Evolutionary conservation across 2,797 vertebrate species (phyloP).

Genomic region (Eutrigla gurnardus): DNA sequence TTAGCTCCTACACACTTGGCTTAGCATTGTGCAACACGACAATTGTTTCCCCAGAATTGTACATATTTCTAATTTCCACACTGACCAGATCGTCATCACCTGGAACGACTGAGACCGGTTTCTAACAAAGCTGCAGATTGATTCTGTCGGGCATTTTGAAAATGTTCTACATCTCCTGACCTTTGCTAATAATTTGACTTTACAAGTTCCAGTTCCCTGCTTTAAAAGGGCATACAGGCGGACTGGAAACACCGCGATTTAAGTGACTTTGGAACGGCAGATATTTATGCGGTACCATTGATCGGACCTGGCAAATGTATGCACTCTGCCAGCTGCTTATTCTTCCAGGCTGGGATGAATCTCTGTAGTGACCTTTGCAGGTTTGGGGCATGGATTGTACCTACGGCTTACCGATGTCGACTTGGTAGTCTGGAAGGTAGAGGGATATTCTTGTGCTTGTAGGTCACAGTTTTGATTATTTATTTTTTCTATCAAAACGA

Average conservation of each 20-base stretch:
- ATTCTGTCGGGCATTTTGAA: slow-evolving; percentile 76
- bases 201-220: slow-evolving; percentile 85
- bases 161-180: slow-evolving; percentile 90
- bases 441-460: slow-evolving; percentile 9
- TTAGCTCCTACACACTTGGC: not conserved
- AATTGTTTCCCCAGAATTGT: slow-evolving; percentile 14
- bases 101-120: slow-evolving; percentile 20
- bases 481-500: too few relatives aligned
- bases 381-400: slow-evolving; percentile 35
- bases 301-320: slow-evolving; percentile 85
- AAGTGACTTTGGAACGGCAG: slow-evolving; percentile 85
- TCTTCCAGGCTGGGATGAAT: slow-evolving; percentile 44
- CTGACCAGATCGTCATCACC: slow-evolving; percentile 13
- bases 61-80: slow-evolving; percentile 8
- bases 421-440: slow-evolving; percentile 6
- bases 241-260: slow-evolving; percentile 90
- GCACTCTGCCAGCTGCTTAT: slow-evolving; percentile 61
- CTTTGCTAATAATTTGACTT: slow-evolving; percentile 96
- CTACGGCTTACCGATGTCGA: slow-evolving; percentile 11
- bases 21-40: not conserved
- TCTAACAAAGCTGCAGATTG: slow-evolving; percentile 88
- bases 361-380: slow-evolving; percentile 65
- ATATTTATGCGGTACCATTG: slow-evolving; percentile 84
- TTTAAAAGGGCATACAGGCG: slow-evolving; percentile 88
- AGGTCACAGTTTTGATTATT: not conserved